Evolutionary conservation across 2,888 invertebrate genomes (phyloP).

Genomic region (Dendrolimus houi): DNA sequence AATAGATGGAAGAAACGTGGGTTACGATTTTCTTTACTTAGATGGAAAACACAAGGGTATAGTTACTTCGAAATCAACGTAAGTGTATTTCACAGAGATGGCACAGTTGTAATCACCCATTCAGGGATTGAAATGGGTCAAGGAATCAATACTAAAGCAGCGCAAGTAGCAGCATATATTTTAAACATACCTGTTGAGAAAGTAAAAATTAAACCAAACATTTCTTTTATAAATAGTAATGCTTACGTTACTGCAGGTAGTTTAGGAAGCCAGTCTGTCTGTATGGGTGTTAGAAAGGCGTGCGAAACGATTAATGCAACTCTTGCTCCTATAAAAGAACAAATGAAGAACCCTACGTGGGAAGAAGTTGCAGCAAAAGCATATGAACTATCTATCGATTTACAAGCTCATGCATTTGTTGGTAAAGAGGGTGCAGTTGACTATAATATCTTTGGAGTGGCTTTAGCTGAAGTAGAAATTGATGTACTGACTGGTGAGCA

Average conservation of each 20-base stretch:
- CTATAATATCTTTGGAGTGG: slow-evolving; percentile 62
- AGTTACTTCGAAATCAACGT: slow-evolving; percentile 63
- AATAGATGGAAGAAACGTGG: slow-evolving; percentile 86
- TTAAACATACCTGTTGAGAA: slow-evolving; percentile 78
- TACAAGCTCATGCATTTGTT: slow-evolving; percentile 35
- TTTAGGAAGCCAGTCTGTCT: slow-evolving; percentile 79
- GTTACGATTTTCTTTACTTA: slow-evolving; percentile 76
- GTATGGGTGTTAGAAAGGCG: slow-evolving; percentile 66
- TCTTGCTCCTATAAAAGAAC: slow-evolving; percentile 50
- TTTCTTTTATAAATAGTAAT: slow-evolving; percentile 79
- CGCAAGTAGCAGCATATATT: slow-evolving; percentile 78
- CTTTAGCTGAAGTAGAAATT: too few species aligned
- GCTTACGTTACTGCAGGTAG: slow-evolving; percentile 80
- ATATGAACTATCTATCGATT: slow-evolving; percentile 29
- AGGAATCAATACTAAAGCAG: slow-evolving; percentile 58
- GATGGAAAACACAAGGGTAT: slow-evolving; percentile 61
- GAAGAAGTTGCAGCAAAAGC: slow-evolving; percentile 61
- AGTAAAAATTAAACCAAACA: slow-evolving; percentile 79
- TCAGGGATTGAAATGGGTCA: slow-evolving; percentile 83
- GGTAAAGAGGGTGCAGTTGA: slow-evolving; percentile 19
- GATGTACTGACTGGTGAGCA: slow-evolving; percentile 2
- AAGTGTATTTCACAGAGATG: slow-evolving; percentile 78
- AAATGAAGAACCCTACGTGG: slow-evolving; percentile 35
- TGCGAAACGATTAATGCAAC: slow-evolving; percentile 61
- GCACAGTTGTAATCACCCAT: slow-evolving; percentile 77